Conservation (phyloP, 2,888 invertebrate species). For the Ophioninae sp. region DNA sequence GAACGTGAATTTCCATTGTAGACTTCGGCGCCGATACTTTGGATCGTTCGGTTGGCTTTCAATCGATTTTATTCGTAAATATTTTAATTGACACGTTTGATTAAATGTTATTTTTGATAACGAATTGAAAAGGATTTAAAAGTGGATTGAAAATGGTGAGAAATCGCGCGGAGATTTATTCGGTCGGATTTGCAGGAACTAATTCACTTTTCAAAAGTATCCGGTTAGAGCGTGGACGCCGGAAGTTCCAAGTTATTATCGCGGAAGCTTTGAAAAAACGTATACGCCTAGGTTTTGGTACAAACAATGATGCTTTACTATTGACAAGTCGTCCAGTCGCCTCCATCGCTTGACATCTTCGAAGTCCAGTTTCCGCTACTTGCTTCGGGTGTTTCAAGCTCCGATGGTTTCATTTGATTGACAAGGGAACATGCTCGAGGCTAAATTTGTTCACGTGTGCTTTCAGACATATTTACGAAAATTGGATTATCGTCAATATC, state of each 20-base stretch:
- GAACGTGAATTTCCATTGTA: constrained; percentile 29
- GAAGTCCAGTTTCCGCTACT: too few relatives aligned
- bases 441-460: not conserved
- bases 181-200: constrained; percentile 26
- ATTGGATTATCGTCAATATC: not conserved
- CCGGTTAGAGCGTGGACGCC: too few relatives aligned
- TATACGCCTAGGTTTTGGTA: not conserved
- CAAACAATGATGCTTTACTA: not conserved
- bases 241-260: too few relatives aligned
- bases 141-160: too few relatives aligned
- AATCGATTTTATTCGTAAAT: too few relatives aligned
- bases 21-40: constrained; percentile 3
- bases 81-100: too few relatives aligned
- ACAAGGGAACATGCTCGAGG: not conserved
- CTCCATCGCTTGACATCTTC: too few relatives aligned
- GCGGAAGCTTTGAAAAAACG: too few relatives aligned
- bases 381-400: not conserved
- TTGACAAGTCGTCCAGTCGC: not conserved
- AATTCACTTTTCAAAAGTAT: constrained; percentile 2
- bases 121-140: too few relatives aligned
- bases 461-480: not conserved
- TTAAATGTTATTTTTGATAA: too few relatives aligned
- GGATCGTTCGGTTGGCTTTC: constrained; percentile 5
- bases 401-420: not conserved
- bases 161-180: not conserved